These are phyloP conservation scores for Drosophila teissieri DNA, from an alignment of 1,140 invertebrate genomes.

Conservation along the genomic window DNA sequence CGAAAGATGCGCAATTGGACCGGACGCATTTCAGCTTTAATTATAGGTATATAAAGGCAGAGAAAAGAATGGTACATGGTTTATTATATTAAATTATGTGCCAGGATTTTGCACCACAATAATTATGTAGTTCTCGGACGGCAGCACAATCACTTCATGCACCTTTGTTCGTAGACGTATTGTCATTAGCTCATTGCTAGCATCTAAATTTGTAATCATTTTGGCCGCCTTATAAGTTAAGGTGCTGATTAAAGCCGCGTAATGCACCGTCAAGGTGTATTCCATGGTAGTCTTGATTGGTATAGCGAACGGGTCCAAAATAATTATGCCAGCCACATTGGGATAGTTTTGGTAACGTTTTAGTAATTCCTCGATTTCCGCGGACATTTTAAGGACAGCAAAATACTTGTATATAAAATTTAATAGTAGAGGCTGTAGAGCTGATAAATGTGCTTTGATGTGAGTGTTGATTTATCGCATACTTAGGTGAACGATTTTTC, in stretches of 20 bases:
- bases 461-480: too few relatives aligned
- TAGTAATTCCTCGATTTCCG: slow-evolving; percentile 91
- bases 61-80: background rate
- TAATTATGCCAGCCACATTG: slow-evolving; percentile 89
- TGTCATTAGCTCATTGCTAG: slow-evolving; percentile 91
- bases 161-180: slow-evolving; percentile 94
- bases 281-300: slow-evolving; percentile 91
- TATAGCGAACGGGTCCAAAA: slow-evolving; percentile 91
- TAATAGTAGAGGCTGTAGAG: too few relatives aligned
- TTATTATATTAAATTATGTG: slow-evolving; percentile 69
- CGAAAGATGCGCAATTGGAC: slow-evolving; percentile 45
- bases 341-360: slow-evolving; percentile 89
- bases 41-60: slow-evolving; percentile 23
- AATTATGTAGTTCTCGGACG: slow-evolving; percentile 89
- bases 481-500: too few relatives aligned
- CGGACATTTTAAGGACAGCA: slow-evolving; percentile 83
- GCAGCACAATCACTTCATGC: slow-evolving; percentile 96
- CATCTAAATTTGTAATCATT: slow-evolving; percentile 90
- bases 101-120: slow-evolving; percentile 89
- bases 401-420: too few relatives aligned
- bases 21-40: slow-evolving; percentile 28
- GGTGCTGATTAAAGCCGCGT: slow-evolving; percentile 88
- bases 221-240: slow-evolving; percentile 89
- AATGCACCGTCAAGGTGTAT: slow-evolving; percentile 90
- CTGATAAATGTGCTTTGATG: too few relatives aligned